phyloP scores from a whole-genome alignment of 2,888 invertebrate species.

The Noctua janthina region DNA sequence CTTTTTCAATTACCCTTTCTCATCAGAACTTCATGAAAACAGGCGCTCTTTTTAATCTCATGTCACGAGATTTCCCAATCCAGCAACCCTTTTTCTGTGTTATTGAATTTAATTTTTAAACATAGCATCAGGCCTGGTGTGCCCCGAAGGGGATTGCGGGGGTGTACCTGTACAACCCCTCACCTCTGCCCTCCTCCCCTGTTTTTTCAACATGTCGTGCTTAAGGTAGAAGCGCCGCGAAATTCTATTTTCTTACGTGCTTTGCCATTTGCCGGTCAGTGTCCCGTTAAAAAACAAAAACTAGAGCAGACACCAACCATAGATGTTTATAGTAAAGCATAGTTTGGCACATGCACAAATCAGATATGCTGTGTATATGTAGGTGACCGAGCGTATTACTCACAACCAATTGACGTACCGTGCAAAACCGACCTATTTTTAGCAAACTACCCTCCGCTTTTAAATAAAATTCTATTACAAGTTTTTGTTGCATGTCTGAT shows the following conservation, averaged over 20 bases:
- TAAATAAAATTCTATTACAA: slow-evolving; percentile 41
- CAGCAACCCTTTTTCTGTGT: neutral
- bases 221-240: too few relatives aligned
- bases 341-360: slow-evolving; percentile 55
- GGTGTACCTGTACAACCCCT: neutral
- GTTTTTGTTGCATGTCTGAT: slow-evolving; percentile 46
- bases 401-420: slow-evolving; percentile 16
- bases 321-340: slow-evolving; percentile 4
- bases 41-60: neutral
- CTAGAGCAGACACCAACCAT: slow-evolving; percentile 9
- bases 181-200: neutral
- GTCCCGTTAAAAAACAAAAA: neutral
- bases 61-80: neutral
- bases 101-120: neutral
- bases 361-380: slow-evolving; percentile 44
- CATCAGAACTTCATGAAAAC: neutral
- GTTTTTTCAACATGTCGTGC: neutral
- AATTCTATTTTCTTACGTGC: too few relatives aligned
- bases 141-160: neutral
- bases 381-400: slow-evolving; percentile 43
- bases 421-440: slow-evolving; percentile 37
- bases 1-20: neutral
- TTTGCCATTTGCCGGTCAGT: too few relatives aligned
- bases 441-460: slow-evolving; percentile 29
- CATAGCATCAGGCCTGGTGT: neutral